Percentiles rank a stretch among this genome's conserved stretches.
phyloP scores from a whole-genome alignment of 2,797 vertebrate genomes.

The Ctenopoma kingsleyae region DNA sequence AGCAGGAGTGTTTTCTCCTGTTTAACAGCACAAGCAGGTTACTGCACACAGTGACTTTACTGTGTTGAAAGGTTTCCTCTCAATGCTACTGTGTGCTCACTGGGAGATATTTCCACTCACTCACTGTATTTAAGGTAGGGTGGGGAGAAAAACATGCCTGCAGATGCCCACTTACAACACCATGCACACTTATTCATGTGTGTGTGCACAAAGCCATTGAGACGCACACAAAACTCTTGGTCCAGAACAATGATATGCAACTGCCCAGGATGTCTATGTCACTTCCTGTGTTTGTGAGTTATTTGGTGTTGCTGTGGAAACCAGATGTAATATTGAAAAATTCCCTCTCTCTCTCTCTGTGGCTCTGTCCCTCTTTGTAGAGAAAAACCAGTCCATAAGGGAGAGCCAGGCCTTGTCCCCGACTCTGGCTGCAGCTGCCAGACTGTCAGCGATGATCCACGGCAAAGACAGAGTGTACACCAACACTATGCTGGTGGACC shows the following conservation, averaged over 20 bases:
- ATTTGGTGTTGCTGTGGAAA: constrained; percentile 79
- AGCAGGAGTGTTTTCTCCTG: constrained; percentile 69
- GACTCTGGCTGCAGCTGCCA: constrained; percentile 81
- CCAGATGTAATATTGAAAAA: constrained; percentile 73
- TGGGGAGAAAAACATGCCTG: constrained; percentile 56
- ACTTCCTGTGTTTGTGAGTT: constrained; percentile 83
- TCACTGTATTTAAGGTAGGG: constrained; percentile 52
- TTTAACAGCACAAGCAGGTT: constrained; percentile 64
- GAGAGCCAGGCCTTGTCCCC: constrained; percentile 82
- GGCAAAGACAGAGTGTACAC: constrained; percentile 85
- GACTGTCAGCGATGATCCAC: constrained; percentile 87
- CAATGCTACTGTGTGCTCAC: constrained; percentile 79
- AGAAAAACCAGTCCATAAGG: constrained; percentile 85
- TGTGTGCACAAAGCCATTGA: constrained; percentile 44
- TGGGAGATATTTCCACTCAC: constrained; percentile 71
- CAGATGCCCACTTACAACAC: constrained; percentile 53
- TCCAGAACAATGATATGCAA: constrained; percentile 74
- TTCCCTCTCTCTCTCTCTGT: constrained; percentile 14
- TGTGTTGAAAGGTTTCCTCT: constrained; percentile 67
- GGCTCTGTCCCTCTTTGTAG: constrained; percentile 75
- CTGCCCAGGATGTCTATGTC: constrained; percentile 78
- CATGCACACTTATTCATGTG: constrained; percentile 44
- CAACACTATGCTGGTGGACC: constrained; percentile 79
- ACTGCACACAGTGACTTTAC: constrained; percentile 75
- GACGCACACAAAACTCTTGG: constrained; percentile 33